Conservation (phyloP, 2,797 vertebrate genomes). For the Urophycis tenuis region DNA sequence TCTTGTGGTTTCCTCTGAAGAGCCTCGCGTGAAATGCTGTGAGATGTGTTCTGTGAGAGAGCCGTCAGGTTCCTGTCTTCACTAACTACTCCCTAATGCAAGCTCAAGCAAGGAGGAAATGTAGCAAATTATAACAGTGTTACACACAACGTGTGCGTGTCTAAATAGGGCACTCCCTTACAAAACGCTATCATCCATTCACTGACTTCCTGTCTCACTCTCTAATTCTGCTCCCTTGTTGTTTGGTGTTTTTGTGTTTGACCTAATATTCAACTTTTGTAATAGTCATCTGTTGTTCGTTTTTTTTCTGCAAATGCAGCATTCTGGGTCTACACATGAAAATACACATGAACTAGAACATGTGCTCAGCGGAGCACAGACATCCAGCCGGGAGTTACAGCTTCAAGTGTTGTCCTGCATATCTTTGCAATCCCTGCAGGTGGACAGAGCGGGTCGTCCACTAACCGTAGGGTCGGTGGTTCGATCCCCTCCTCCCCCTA, state of each 20-base stretch:
- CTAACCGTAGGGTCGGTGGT: no score
- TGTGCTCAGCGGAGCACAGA: no score
- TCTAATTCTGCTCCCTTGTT: conserved; percentile 12
- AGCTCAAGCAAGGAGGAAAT: conserved; percentile 57
- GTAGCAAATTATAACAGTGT: conserved; percentile 43
- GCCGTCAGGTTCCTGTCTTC: conserved; percentile 8
- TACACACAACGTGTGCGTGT: background rate
- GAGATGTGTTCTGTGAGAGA: conserved; percentile 6
- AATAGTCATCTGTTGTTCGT: background rate
- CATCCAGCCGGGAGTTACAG: no score
- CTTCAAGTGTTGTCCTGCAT: background rate
- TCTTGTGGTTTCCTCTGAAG: background rate
- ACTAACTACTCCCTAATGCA: conserved; percentile 18
- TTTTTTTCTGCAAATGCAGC: background rate
- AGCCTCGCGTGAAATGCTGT: background rate
- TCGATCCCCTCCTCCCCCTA: no score
- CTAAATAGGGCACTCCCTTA: conserved; percentile 52
- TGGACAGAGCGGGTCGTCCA: no score
- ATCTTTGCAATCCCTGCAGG: background rate
- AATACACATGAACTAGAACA: background rate
- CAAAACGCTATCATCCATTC: conserved; percentile 31
- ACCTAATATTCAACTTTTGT: background rate
- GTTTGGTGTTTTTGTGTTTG: conserved; percentile 10
- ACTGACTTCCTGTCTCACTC: conserved; percentile 52
- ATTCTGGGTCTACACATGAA: no score